These are phyloP conservation scores for Heliothis virescens DNA, from an alignment of 1,140 invertebrate genomes.

Conservation along the genomic window DNA sequence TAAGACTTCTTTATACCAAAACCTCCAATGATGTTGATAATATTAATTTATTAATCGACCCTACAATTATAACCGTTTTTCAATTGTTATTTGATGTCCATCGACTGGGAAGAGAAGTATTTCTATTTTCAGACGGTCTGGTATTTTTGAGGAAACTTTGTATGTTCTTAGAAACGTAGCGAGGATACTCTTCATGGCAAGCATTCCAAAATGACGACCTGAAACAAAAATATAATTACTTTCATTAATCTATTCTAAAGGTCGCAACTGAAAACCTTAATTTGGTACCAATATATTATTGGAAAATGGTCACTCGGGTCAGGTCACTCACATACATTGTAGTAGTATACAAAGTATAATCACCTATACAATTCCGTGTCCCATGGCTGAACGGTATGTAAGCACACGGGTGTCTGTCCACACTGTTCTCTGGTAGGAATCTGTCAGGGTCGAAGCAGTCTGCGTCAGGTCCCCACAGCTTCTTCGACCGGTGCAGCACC, in stretches of 20 bases:
- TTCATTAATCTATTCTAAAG: not conserved
- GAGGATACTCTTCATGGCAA: conserved; percentile 74
- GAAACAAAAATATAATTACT: conserved; percentile 37
- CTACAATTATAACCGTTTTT: conserved; percentile 52
- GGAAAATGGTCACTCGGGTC: no score
- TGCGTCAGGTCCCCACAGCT: conserved; percentile 87
- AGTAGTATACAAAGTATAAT: conserved; percentile 36
- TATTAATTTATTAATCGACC: no score
- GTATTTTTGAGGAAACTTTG: conserved; percentile 61
- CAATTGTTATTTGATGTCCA: conserved; percentile 69
- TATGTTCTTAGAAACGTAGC: conserved; percentile 67
- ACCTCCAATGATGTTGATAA: no score
- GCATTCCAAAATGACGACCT: conserved; percentile 77
- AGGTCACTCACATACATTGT: no score
- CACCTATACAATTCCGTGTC: conserved; percentile 88
- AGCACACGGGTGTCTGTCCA: conserved; percentile 83
- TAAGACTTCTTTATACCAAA: no score
- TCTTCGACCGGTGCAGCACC: conserved; percentile 84
- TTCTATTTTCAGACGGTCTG: conserved; percentile 72
- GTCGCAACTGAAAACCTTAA: no score
- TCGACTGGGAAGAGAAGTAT: conserved; percentile 72
- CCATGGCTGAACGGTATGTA: conserved; percentile 89
- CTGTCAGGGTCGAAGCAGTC: conserved; percentile 89
- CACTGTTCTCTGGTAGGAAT: conserved; percentile 87
- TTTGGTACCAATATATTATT: no score